phyloP scores from a whole-genome alignment of 2,888 invertebrate genomes.

The Ochropleura plecta region DNA sequence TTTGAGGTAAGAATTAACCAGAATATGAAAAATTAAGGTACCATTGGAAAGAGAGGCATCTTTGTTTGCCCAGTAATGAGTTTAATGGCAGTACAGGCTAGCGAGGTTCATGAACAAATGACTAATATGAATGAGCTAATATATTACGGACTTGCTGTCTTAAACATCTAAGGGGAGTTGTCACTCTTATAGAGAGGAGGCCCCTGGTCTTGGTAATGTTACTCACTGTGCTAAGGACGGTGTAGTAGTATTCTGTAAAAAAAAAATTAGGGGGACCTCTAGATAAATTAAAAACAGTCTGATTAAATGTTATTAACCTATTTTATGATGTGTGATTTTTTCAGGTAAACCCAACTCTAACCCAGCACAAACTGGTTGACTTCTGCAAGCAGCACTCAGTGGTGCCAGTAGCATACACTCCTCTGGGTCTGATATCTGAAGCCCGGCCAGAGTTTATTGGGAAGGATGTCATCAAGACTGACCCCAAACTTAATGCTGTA shows the following conservation, averaged over 20 bases:
- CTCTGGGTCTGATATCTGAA: conserved; percentile 90
- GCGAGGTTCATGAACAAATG: not conserved
- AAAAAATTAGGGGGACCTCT: not conserved
- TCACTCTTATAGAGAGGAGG: too few relatives aligned
- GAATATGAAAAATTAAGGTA: not conserved
- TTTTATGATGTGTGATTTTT: conserved; percentile 9
- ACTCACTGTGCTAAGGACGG: not conserved
- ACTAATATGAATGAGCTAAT: not conserved
- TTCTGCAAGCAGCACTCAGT: conserved; percentile 92
- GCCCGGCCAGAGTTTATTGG: conserved; percentile 86
- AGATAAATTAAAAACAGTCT: too few relatives aligned
- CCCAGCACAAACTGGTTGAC: conserved; percentile 92
- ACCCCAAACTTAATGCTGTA: conserved; percentile 89
- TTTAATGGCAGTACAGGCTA: not conserved
- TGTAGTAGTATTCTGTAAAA: not conserved
- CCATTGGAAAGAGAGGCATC: not conserved
- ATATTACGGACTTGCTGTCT: too few relatives aligned
- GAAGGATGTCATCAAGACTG: conserved; percentile 90
- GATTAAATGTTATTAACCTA: not conserved
- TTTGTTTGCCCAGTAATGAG: not conserved
- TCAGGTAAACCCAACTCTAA: conserved; percentile 92
- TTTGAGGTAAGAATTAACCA: conserved; percentile 77
- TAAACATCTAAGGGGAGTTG: too few relatives aligned
- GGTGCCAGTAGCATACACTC: conserved; percentile 93
- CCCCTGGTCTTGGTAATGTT: too few relatives aligned